Percentiles rank a stretch among this genome's conserved stretches.
Evolutionary conservation across 2,888 invertebrate genomes (phyloP).

Genomic region (Nephrotoma appendiculata): DNA sequence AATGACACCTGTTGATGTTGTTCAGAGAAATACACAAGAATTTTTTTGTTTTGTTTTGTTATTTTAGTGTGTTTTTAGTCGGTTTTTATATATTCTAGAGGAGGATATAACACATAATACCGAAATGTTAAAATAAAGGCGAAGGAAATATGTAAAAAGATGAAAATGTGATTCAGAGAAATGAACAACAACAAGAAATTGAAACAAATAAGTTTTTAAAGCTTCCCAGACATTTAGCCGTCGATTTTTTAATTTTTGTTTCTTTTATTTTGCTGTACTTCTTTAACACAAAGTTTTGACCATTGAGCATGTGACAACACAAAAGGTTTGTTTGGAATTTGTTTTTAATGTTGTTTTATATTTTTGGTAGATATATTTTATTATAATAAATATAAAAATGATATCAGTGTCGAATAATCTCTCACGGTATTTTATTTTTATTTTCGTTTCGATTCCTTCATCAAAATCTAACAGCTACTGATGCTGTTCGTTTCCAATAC

Average conservation of each 20-base stretch:
- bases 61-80: neutral
- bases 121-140: neutral
- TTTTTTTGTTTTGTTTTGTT: neutral
- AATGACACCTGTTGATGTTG: neutral
- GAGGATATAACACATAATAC: neutral
- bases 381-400: neutral
- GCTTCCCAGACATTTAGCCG: neutral
- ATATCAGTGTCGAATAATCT: neutral
- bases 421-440: neutral
- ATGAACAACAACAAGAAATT: neutral
- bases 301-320: neutral
- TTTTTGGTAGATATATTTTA: neutral
- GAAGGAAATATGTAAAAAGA: neutral
- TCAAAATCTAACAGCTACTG: neutral
- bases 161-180: neutral
- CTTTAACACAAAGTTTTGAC: neutral
- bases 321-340: neutral
- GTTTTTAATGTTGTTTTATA: neutral
- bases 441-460: neutral
- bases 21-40: neutral
- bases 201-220: neutral
- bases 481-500: neutral
- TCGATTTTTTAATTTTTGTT: neutral
- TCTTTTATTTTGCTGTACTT: neutral
- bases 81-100: neutral